These are phyloP conservation scores for Sminthurinus signatus DNA, from an alignment of 1,140 invertebrate genomes.

Conservation along the genomic window DNA sequence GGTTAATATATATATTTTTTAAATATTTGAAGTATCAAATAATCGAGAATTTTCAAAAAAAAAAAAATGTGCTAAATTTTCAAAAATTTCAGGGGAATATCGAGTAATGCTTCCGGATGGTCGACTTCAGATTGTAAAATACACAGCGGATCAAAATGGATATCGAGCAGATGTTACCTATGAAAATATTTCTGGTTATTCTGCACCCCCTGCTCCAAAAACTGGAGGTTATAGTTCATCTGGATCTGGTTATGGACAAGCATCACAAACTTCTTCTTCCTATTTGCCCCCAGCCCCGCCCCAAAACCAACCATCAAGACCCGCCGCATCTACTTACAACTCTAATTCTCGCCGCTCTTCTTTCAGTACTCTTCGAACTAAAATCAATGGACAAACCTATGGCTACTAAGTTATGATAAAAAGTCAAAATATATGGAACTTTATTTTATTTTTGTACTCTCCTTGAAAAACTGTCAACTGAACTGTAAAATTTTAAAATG, in stretches of 20 bases:
- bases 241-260: not conserved
- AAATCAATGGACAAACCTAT: conserved; percentile 23
- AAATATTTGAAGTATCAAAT: too few species aligned
- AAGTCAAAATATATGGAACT: too few species aligned
- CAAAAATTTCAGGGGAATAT: conserved; percentile 38
- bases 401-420: too few species aligned
- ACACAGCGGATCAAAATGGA: conserved; percentile 34
- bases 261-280: not conserved
- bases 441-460: too few species aligned
- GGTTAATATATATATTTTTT: too few species aligned
- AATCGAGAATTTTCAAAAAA: too few species aligned
- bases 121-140: conserved; percentile 38
- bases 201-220: not conserved
- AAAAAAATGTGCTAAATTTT: conserved; percentile 46
- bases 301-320: too few species aligned
- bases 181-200: conserved; percentile 2
- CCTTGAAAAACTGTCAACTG: too few species aligned
- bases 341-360: not conserved
- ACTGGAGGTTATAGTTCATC: not conserved
- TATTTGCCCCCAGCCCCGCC: not conserved
- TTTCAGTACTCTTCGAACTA: conserved; percentile 13
- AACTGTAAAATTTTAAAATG: too few species aligned
- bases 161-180: conserved; percentile 31
- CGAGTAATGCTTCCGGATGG: conserved; percentile 39
- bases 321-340: not conserved